Evolutionary conservation across 2,888 invertebrate genomes (phyloP).

Genomic region (Ceriagrion tenellum): DNA sequence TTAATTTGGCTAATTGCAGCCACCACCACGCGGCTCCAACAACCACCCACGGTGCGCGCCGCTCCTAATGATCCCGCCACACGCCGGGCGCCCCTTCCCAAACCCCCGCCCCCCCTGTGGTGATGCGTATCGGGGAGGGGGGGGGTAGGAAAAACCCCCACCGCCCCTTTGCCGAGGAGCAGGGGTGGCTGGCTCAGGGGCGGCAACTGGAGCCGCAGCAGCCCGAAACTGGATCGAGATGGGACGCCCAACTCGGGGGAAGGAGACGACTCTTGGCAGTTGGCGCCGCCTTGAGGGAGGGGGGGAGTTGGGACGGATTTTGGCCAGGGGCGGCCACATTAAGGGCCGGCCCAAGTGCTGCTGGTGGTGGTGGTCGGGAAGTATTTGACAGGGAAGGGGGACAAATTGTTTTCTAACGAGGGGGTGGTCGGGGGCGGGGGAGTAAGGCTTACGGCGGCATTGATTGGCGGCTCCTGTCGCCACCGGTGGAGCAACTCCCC

Average conservation of each 20-base stretch:
- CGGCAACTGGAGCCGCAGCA: neutral
- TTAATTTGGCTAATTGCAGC: constrained; percentile 3
- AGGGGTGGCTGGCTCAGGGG: neutral
- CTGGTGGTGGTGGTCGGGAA: neutral
- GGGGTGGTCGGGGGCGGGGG: neutral
- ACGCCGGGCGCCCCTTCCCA: neutral
- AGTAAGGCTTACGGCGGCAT: neutral
- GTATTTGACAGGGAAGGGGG: neutral
- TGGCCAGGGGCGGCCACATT: neutral
- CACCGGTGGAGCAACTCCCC: too few species aligned
- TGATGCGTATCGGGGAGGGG: neutral
- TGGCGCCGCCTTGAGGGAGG: neutral
- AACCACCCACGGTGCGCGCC: neutral
- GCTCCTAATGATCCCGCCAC: constrained; percentile 14
- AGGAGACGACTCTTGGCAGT: neutral
- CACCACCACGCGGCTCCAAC: neutral
- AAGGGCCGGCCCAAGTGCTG: too few species aligned
- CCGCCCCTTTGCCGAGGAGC: neutral
- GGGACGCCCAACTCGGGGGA: neutral
- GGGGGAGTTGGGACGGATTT: neutral
- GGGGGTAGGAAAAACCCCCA: neutral
- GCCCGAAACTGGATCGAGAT: neutral
- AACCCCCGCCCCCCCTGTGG: neutral
- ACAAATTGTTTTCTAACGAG: constrained; percentile 34
- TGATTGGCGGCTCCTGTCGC: constrained; percentile 10